A percentile compares a stretch with the other conserved stretches of the same genome.
Conservation (phyloP, 2,113 vertebrate species). For the Balaenoptera acutorostrata region DNA sequence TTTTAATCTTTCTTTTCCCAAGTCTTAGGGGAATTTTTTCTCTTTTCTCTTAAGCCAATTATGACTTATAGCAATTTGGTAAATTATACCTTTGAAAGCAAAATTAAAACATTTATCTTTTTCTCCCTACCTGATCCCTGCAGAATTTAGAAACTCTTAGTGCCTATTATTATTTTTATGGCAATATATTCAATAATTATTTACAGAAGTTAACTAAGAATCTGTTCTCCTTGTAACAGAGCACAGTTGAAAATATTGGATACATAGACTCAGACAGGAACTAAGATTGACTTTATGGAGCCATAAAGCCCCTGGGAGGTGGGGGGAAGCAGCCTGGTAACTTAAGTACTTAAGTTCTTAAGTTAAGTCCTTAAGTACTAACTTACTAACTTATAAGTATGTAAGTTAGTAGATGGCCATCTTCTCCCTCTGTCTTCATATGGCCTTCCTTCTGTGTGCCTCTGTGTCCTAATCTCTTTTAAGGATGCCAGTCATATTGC, state of each 20-base stretch:
- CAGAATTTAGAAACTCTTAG: neutral
- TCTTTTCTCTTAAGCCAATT: neutral
- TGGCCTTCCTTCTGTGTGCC: neutral
- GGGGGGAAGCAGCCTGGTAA: neutral
- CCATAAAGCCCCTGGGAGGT: neutral
- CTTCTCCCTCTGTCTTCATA: neutral
- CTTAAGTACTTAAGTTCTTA: neutral
- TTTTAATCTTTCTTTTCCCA: neutral
- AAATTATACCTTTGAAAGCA: neutral
- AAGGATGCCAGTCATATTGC: neutral
- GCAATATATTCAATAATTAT: neutral
- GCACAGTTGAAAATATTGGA: neutral
- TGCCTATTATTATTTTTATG: neutral
- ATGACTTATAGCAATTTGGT: neutral
- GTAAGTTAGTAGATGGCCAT: neutral
- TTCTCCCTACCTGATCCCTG: neutral
- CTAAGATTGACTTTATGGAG: neutral
- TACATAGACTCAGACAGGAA: neutral
- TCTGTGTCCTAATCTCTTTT: neutral
- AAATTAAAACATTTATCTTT: neutral
- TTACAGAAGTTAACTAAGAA: neutral
- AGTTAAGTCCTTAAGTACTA: no score
- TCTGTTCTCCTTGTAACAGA: neutral
- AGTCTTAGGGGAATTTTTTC: neutral
- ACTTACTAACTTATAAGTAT: neutral